Conservation (phyloP, 1,140 invertebrate species). For the Eueides isabella region DNA sequence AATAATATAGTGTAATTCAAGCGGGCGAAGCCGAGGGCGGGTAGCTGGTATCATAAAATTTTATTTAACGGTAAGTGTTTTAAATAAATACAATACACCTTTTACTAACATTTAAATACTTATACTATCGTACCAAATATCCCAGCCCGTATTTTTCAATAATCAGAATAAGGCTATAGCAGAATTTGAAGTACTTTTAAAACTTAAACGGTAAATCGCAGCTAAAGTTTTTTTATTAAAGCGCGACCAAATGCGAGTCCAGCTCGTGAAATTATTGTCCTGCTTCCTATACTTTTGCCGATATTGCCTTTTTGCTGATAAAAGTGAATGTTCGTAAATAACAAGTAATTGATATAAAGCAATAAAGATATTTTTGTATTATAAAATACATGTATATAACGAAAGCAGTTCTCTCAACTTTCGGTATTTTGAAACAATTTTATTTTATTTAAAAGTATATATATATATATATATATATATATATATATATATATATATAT, state of each 20-base stretch:
- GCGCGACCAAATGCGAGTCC: conserved; percentile 21
- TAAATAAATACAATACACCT: too few species aligned
- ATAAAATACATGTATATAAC: neutral
- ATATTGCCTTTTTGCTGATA: conserved; percentile 18
- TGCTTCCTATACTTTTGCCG: conserved; percentile 17
- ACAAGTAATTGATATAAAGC: neutral
- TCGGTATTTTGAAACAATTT: too few species aligned
- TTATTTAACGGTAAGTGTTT: too few species aligned
- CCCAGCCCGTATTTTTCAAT: neutral
- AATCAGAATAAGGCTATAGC: conserved; percentile 21
- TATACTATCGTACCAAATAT: too few species aligned
- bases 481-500: too few species aligned
- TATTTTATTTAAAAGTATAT: too few species aligned
- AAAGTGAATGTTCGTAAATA: conserved; percentile 4
- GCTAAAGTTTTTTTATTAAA: conserved; percentile 27
- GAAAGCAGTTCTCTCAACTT: neutral
- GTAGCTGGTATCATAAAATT: too few species aligned
- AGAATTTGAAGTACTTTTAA: conserved; percentile 9
- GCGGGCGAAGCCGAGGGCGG: too few species aligned
- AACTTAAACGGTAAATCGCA: conserved; percentile 26
- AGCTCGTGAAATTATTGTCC: conserved; percentile 18
- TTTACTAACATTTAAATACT: too few species aligned
- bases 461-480: too few species aligned
- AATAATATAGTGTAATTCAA: too few species aligned
- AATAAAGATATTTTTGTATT: neutral